Evolutionary conservation across 1,140 invertebrate genomes (phyloP).

Genomic region (Cotesia typhae): DNA sequence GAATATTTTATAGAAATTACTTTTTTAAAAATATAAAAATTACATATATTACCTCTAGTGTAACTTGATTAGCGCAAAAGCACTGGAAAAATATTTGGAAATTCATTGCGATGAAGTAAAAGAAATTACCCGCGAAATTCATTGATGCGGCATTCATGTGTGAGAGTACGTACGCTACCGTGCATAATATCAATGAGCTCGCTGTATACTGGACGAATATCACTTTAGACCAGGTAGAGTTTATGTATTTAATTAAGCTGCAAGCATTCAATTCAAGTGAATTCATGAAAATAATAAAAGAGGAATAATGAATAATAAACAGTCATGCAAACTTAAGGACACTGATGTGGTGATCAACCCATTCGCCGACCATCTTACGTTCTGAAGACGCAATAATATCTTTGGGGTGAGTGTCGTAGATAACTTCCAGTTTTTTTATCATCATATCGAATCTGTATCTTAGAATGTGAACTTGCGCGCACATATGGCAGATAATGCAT

Average conservation of each 20-base stretch:
- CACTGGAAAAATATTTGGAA: slow-evolving; percentile 1
- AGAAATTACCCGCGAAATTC: slow-evolving; percentile 1
- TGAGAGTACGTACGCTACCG: background rate
- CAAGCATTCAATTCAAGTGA: background rate
- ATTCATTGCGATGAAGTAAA: background rate
- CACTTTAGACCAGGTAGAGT: background rate
- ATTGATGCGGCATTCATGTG: background rate
- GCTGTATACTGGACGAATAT: slow-evolving; percentile 2
- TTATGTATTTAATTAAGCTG: background rate
- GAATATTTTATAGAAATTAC: too few species aligned
- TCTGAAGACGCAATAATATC: background rate
- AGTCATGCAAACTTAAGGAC: background rate
- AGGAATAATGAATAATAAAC: too few species aligned
- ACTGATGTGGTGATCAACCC: background rate
- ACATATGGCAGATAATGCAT: background rate
- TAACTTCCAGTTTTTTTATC: background rate
- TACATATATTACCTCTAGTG: background rate
- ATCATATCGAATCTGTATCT: background rate
- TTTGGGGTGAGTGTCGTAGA: background rate
- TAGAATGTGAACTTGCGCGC: background rate
- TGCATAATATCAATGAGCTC: slow-evolving; percentile 5
- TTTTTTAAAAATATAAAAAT: too few species aligned
- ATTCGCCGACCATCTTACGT: background rate
- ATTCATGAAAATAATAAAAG: too few species aligned
- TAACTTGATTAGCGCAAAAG: background rate